Evolutionary conservation across 2,888 invertebrate genomes (phyloP).

Genomic region (Coenonympha arcania): DNA sequence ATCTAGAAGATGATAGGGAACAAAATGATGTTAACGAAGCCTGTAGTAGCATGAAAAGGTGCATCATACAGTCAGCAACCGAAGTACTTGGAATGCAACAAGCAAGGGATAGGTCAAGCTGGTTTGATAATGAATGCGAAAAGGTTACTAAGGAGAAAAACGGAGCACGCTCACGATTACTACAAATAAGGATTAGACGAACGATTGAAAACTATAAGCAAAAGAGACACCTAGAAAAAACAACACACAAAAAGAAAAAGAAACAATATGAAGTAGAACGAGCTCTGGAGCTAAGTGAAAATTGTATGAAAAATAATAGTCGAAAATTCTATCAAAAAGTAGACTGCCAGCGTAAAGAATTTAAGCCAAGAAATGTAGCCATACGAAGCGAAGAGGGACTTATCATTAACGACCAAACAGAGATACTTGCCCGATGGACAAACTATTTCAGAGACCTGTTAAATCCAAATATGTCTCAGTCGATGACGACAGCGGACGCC

Average conservation of each 20-base stretch:
- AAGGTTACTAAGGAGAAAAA: background rate
- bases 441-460: background rate
- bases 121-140: background rate
- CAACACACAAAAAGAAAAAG: background rate
- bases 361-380: background rate
- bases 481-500: background rate
- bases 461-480: too few species aligned
- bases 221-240: too few species aligned
- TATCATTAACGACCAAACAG: background rate
- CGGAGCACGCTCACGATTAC: too few species aligned
- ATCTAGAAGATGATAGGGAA: too few species aligned
- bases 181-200: too few species aligned
- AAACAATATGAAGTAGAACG: background rate
- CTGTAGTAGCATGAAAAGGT: background rate
- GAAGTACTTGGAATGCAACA: background rate
- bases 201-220: too few species aligned
- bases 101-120: background rate
- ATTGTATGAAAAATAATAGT: background rate
- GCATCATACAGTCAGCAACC: background rate
- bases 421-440: background rate
- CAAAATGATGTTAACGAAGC: too few species aligned
- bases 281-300: background rate
- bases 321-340: background rate
- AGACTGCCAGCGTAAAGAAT: background rate
- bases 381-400: background rate